Conservation (phyloP, 2,888 invertebrate genomes). For the Cephus nigrinus region DNA sequence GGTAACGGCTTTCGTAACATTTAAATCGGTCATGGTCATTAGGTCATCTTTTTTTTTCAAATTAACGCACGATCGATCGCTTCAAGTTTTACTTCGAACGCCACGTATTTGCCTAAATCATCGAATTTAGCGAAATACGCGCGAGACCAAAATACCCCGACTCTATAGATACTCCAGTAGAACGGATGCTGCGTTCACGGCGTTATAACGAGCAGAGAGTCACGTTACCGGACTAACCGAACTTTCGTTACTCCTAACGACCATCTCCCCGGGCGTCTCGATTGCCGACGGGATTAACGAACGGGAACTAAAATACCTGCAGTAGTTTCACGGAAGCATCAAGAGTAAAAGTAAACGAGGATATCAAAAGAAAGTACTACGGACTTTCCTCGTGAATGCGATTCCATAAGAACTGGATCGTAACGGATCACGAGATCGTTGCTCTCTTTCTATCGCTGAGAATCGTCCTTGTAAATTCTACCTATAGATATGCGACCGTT, state of each 20-base stretch:
- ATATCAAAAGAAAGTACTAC: slow-evolving; percentile 3
- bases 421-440: not conserved
- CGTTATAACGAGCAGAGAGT: not conserved
- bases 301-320: not conserved
- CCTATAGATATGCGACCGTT: not conserved
- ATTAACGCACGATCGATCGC: not conserved
- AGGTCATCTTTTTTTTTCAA: not conserved
- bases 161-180: not conserved
- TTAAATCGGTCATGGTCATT: slow-evolving; percentile 30
- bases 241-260: not conserved
- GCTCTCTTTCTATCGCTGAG: not conserved
- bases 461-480: not conserved
- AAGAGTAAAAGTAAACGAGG: not conserved
- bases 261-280: not conserved
- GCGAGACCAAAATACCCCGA: not conserved
- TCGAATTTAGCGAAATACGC: not conserved
- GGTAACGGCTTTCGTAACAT: slow-evolving; percentile 19
- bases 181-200: not conserved
- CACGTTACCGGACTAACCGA: not conserved
- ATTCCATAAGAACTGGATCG: slow-evolving; percentile 11
- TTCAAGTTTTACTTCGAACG: not conserved
- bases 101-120: not conserved
- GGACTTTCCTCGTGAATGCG: slow-evolving; percentile 8
- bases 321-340: not conserved
- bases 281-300: not conserved